A percentile compares a stretch with the other conserved stretches of the same genome.
phyloP scores from a whole-genome alignment of 2,888 invertebrate species.

The Scaptomyza reducta region DNA sequence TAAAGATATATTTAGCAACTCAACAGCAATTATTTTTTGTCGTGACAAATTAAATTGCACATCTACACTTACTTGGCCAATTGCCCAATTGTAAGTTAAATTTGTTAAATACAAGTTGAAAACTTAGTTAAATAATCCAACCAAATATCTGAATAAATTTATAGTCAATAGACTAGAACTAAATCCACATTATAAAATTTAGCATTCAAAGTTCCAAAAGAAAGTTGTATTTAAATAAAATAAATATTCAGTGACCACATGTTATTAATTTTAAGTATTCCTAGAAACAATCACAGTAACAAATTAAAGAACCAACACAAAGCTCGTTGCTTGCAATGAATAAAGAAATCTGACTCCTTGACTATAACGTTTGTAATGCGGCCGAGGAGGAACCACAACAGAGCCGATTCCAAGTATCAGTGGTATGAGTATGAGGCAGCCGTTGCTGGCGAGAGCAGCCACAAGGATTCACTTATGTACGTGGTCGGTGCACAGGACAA shows the following conservation, averaged over 20 bases:
- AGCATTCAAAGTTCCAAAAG: no score
- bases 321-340: background rate
- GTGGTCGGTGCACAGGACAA: slow-evolving; percentile 52
- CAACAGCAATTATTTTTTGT: slow-evolving; percentile 25
- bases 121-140: background rate
- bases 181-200: no score
- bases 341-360: slow-evolving; percentile 16
- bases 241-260: background rate
- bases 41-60: slow-evolving; percentile 13
- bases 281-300: background rate
- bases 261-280: background rate
- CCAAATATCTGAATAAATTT: no score
- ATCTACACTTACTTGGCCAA: slow-evolving; percentile 16
- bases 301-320: background rate
- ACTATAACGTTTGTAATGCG: slow-evolving; percentile 14
- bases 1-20: slow-evolving; percentile 2
- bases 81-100: slow-evolving; percentile 17
- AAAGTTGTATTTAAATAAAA: no score
- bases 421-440: slow-evolving; percentile 29
- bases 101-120: background rate
- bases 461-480: slow-evolving; percentile 33
- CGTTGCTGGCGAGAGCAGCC: slow-evolving; percentile 3
- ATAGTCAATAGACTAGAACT: no score
- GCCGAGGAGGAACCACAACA: slow-evolving; percentile 19
- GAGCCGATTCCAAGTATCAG: slow-evolving; percentile 23